Percentiles rank a stretch among this genome's conserved stretches.
Evolutionary conservation across 2,797 vertebrate genomes (phyloP).

Genomic region (Oceanodroma leucorhoa): DNA sequence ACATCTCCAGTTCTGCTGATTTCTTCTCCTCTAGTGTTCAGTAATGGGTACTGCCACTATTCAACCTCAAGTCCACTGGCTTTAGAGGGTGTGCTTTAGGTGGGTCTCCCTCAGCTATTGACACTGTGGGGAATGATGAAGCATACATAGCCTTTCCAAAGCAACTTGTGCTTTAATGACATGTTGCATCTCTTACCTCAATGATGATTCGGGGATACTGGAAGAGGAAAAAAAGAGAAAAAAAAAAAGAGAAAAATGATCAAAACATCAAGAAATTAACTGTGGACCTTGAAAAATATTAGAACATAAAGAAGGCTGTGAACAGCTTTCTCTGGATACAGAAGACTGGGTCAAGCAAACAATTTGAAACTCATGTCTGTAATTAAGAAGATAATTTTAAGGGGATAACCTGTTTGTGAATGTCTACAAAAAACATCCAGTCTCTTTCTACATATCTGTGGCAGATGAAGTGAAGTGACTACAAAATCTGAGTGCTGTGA

Average conservation of each 20-base stretch:
- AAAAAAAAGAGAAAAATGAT: background rate
- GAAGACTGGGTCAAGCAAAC: background rate
- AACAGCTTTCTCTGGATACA: background rate
- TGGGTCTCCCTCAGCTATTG: background rate
- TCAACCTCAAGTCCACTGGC: background rate
- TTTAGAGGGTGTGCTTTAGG: background rate
- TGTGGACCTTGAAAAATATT: background rate
- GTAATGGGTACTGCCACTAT: background rate
- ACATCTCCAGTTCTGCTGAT: background rate
- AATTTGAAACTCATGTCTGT: background rate
- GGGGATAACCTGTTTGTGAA: background rate
- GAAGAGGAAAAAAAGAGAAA: background rate
- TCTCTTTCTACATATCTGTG: background rate
- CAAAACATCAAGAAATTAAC: background rate
- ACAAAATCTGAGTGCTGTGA: background rate
- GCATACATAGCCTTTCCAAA: background rate
- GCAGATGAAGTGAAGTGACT: background rate
- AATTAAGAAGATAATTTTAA: background rate
- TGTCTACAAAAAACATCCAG: background rate
- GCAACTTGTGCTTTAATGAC: background rate
- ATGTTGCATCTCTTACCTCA: constrained; percentile 25
- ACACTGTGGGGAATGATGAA: background rate
- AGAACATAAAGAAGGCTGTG: background rate
- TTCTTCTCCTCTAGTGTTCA: background rate
- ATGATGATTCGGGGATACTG: constrained; percentile 38